Base-by-base conservation (phyloP, 2,113 vertebrate genomes). In the Ctenomys sociabilis region DNA sequence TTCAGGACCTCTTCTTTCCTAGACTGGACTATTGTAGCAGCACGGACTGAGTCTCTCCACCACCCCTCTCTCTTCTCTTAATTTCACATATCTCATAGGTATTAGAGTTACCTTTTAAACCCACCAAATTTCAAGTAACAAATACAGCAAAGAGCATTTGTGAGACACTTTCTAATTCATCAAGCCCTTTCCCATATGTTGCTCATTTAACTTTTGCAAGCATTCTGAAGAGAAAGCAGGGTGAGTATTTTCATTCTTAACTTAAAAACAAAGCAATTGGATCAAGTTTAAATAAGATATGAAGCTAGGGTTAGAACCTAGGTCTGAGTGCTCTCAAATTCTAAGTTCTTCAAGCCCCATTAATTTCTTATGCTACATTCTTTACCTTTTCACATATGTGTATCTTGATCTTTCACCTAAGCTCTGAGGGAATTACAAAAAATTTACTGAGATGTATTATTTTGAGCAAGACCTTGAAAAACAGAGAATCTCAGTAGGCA, bases 401-500 rank as follows among this genome's bases (percentile, higher is more conserved):
- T 19, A 19, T 40, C 64, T 90, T 64, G 16, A 83, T 49, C 90
- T 93, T 43, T 70, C 54, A 75, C 10, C n/a, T 68, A 43, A 9
- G 12, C 26, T 93, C n/a, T 49, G 5, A 64, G 19, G 21, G 22
- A 30, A 61, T 52, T 28, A 63, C 30, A 35, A 32, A 91, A 89
- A 52, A 30, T 19, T 85, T 77, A 78, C 72, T 3, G 59, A 6
- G 54, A 84, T 32, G 9, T 54, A 45, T 28, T 80, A 87, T 84
- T 96, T 86, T 83, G 30, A 92, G 14, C 14, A 95, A 80, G 64
- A 91, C 21, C 49, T 93, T 84, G 5, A 54, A 35, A 91, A 63
- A 68, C 54, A 45, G 28, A 75, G 28, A 88, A 72, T 52, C 59
- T 73, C 59, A 75, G 19, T 14, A 89, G 49, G 40, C 24, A 57